Percentiles rank a stretch among this genome's conserved stretches.
phyloP scores from a whole-genome alignment of 2,113 vertebrate species.

The Python bivittatus region DNA sequence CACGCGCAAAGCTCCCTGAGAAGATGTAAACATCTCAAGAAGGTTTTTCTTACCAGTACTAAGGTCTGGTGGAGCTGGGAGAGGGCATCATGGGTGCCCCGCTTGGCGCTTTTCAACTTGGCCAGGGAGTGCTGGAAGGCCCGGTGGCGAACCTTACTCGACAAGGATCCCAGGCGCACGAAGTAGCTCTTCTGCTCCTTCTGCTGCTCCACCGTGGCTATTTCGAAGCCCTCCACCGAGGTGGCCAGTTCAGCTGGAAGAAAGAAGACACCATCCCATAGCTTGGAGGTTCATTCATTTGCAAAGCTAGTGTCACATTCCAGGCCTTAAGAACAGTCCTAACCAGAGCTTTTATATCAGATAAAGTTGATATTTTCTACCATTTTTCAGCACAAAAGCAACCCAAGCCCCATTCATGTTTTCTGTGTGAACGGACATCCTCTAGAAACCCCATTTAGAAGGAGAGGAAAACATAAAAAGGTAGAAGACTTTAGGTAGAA shows the following conservation, averaged over 20 bases:
- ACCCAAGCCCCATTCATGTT: too few species aligned
- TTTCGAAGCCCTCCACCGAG: conserved; percentile 57
- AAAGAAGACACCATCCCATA: background rate
- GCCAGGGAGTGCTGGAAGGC: conserved; percentile 81
- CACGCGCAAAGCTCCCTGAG: accelerated
- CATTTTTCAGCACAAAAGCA: too few species aligned
- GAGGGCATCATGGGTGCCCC: conserved; percentile 69
- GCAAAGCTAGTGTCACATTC: too few species aligned
- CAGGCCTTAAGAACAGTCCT: too few species aligned
- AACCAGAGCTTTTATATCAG: too few species aligned
- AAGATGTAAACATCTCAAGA: accelerated
- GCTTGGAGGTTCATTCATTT: background rate
- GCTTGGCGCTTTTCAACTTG: conserved; percentile 78
- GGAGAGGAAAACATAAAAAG: too few species aligned
- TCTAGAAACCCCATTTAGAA: too few species aligned
- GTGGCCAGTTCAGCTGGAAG: conserved; percentile 68
- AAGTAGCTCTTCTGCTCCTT: conserved; percentile 77
- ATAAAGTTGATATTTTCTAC: too few species aligned
- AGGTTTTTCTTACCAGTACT: conserved; percentile 76
- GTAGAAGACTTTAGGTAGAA: too few species aligned
- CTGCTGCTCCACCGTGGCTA: conserved; percentile 24
- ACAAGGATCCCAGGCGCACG: conserved; percentile 87
- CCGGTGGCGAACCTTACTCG: conserved; percentile 77
- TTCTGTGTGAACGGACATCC: too few species aligned
- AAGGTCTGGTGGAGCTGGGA: conserved; percentile 81